A percentile compares a stretch with the other conserved stretches of the same genome.
These are phyloP conservation scores for Habroteleia sp. DNA, from an alignment of 2,888 invertebrate species.

Conservation along the genomic window DNA sequence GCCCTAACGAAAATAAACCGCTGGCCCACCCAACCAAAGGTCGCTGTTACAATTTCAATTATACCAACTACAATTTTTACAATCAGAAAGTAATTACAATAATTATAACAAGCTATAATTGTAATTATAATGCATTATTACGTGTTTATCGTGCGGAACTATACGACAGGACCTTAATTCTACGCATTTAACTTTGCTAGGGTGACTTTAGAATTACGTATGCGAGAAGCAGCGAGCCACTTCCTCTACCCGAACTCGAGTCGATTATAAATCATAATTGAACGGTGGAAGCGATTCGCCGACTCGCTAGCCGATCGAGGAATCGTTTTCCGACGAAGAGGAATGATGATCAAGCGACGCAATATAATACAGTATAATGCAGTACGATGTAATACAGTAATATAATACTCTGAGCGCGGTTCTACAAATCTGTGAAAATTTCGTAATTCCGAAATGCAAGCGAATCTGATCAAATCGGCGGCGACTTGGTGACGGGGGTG, in stretches of 20 bases:
- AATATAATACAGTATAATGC: conserved; percentile 22
- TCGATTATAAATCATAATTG: too few species aligned
- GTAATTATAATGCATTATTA: too few species aligned
- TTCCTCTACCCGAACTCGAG: too few species aligned
- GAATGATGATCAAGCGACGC: conserved; percentile 68
- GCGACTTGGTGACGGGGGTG: too few species aligned
- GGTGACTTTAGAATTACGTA: conserved; percentile 5
- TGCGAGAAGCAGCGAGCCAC: conserved; percentile 10
- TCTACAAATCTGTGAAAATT: conserved; percentile 26
- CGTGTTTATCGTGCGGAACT: too few species aligned
- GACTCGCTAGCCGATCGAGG: conserved; percentile 59
- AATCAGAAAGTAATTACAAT: too few species aligned
- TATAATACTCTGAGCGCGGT: conserved; percentile 32
- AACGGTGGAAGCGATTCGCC: conserved; percentile 9
- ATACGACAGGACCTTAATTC: too few species aligned
- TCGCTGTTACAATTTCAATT: too few species aligned
- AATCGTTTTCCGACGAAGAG: conserved; percentile 65
- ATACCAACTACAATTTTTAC: too few species aligned
- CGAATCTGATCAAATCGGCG: too few species aligned
- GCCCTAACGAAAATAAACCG: conserved; percentile 8
- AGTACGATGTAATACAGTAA: conserved; percentile 14
- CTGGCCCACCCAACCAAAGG: too few species aligned
- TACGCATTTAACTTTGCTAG: conserved; percentile 2
- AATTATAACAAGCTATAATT: too few species aligned
- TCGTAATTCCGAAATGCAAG: conserved; percentile 27